These are phyloP conservation scores for Lycia hirtaria DNA, from an alignment of 2,888 invertebrate genomes.

Conservation along the genomic window DNA sequence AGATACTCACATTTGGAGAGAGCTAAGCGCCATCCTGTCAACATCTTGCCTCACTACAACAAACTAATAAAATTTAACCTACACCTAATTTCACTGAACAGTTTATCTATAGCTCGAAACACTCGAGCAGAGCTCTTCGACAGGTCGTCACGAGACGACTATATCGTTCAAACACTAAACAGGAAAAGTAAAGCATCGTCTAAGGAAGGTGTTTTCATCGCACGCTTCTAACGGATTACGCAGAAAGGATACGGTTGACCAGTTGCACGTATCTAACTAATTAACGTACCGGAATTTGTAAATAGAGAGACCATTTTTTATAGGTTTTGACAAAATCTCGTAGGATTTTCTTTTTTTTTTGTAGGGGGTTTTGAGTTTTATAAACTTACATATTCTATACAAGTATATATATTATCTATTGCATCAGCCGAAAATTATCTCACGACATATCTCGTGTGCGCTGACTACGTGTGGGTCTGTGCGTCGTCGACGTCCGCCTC, in stretches of 20 bases:
- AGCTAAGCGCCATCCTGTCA: conserved; percentile 75
- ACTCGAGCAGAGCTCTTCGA: conserved; percentile 22
- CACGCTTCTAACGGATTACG: conserved; percentile 53
- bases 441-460: no score
- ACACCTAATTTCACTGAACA: conserved; percentile 19
- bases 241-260: conserved; percentile 43
- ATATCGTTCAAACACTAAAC: conserved; percentile 56
- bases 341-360: no score
- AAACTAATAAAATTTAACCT: conserved; percentile 44
- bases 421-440: no score
- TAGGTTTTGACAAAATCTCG: no score
- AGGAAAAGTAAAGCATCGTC: conserved; percentile 56
- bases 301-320: no score
- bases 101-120: conserved; percentile 5
- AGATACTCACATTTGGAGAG: conserved; percentile 77
- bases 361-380: no score
- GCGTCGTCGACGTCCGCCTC: no score
- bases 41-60: conserved; percentile 56
- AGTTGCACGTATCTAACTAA: conserved; percentile 1
- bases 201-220: conserved; percentile 52
- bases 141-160: conserved; percentile 49
- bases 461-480: no score
- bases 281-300: background rate
- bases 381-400: no score
- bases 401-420: no score